These are phyloP conservation scores for Heterotis niloticus DNA, from an alignment of 2,113 vertebrate species.

Conservation along the genomic window DNA sequence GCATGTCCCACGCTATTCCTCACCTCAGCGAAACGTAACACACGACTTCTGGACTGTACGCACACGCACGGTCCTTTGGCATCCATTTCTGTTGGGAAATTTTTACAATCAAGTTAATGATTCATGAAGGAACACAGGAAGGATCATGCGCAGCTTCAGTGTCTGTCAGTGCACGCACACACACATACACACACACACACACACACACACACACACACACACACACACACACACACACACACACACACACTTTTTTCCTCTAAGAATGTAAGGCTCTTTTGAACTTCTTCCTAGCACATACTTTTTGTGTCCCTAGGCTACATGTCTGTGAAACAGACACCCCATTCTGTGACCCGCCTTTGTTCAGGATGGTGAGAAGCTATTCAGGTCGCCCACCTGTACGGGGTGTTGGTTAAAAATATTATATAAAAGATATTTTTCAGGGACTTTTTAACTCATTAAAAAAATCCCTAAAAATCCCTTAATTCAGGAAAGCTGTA, in stretches of 20 bases:
- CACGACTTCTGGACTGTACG: background rate
- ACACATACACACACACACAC: background rate
- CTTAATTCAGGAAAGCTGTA: constrained; percentile 10
- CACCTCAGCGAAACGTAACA: background rate
- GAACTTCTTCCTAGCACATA: background rate
- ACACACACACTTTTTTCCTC: background rate
- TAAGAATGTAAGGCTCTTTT: background rate
- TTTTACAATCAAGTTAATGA: too few relatives aligned
- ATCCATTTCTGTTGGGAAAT: too few relatives aligned
- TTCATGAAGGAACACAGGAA: background rate
- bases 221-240: background rate
- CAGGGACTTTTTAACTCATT: background rate
- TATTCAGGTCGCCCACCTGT: constrained; percentile 10
- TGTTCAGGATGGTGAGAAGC: constrained; percentile 3
- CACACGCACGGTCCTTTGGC: background rate
- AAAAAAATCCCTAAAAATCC: background rate
- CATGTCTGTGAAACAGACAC: constrained; percentile 13
- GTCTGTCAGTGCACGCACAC: too few relatives aligned
- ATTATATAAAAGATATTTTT: constrained; percentile 7
- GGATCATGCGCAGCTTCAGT: background rate
- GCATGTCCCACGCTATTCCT: background rate
- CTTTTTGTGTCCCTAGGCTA: constrained; percentile 10
- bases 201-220: background rate
- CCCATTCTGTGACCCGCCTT: background rate
- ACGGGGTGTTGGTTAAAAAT: background rate